Conservation (phyloP, 2,888 invertebrate species). For the Serripes groenlandicus region DNA sequence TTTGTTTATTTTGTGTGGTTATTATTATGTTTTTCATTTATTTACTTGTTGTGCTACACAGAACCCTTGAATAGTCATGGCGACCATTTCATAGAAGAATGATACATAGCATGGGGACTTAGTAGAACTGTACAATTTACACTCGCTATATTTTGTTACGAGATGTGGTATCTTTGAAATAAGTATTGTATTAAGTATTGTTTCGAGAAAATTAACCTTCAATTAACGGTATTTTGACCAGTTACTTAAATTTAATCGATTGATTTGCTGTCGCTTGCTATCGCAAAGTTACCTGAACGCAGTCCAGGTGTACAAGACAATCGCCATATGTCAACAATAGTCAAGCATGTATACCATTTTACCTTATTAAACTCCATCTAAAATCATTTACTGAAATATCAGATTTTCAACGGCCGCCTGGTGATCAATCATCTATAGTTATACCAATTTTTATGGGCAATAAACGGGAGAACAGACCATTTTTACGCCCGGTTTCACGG, state of each 20-base stretch:
- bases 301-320: background rate
- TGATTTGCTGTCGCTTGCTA: background rate
- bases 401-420: background rate
- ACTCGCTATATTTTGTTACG: too few relatives aligned
- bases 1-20: too few relatives aligned
- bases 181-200: too few relatives aligned
- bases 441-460: slow-evolving; percentile 19
- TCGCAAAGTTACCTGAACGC: background rate
- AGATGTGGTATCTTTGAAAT: too few relatives aligned
- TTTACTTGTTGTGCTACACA: too few relatives aligned
- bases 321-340: background rate
- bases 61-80: too few relatives aligned
- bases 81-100: too few relatives aligned
- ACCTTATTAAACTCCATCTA: background rate
- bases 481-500: slow-evolving; percentile 13
- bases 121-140: too few relatives aligned
- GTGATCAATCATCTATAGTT: slow-evolving; percentile 22
- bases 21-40: too few relatives aligned
- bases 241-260: background rate
- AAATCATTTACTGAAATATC: background rate
- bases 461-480: slow-evolving; percentile 15
- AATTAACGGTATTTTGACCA: background rate
- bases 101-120: too few relatives aligned
- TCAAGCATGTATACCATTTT: background rate
- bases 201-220: too few relatives aligned